Evolutionary conservation across 2,797 vertebrate species (phyloP).

Genomic region (Halcyon chelicuti): DNA sequence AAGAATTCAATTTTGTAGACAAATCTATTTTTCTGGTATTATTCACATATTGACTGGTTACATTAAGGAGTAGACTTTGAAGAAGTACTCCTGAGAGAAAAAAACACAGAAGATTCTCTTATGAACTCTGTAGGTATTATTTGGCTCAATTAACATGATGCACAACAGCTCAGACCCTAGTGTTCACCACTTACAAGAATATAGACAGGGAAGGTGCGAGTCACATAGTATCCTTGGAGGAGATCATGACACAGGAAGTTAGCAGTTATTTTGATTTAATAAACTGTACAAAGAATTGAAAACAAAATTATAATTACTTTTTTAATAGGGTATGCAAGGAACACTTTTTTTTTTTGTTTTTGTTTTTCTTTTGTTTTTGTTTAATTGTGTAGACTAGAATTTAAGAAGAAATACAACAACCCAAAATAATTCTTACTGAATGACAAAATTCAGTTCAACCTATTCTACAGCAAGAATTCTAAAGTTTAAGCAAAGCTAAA

Average conservation of each 20-base stretch:
- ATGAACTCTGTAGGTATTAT: neutral
- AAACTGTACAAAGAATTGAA: neutral
- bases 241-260: neutral
- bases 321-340: neutral
- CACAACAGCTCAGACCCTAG: neutral
- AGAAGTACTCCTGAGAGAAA: neutral
- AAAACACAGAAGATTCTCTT: neutral
- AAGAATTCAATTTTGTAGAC: neutral
- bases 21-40: neutral
- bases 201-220: neutral
- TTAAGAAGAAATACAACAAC: neutral
- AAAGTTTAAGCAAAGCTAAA: neutral
- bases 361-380: too few species aligned
- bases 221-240: neutral
- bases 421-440: neutral
- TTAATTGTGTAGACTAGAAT: neutral
- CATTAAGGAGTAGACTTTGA: neutral
- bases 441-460: neutral
- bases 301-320: neutral
- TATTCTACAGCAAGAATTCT: neutral
- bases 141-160: neutral
- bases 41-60: neutral
- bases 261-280: neutral
- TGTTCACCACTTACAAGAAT: neutral
- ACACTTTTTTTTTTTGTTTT: neutral